phyloP scores from a whole-genome alignment of 1,140 invertebrate genomes.

The Zaprionus ghesquierei region DNA sequence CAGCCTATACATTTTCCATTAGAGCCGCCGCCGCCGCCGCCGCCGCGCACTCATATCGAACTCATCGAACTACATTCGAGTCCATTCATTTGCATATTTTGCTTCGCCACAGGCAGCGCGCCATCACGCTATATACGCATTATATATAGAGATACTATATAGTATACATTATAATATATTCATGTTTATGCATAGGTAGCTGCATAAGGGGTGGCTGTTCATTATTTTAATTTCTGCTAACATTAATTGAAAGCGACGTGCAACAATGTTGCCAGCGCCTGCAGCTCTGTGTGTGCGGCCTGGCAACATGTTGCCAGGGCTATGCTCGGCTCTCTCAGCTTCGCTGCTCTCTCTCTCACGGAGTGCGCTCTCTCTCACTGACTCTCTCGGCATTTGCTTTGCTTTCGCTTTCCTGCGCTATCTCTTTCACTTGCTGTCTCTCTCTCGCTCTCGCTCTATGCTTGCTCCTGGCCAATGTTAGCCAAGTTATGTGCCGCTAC shows the following conservation, averaged over 20 bases:
- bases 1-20: constrained; percentile 23
- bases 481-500: constrained; percentile 46
- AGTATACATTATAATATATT: constrained; percentile 11
- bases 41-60: constrained; percentile 19
- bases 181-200: constrained; percentile 25
- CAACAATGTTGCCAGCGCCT: constrained; percentile 41
- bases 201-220: constrained; percentile 42
- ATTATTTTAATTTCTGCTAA: constrained; percentile 77
- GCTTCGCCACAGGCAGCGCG: not conserved
- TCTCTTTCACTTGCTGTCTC: constrained; percentile 11
- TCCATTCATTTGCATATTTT: constrained; percentile 42
- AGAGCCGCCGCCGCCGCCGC: no score
- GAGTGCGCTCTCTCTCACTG: not conserved
- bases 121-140: no score
- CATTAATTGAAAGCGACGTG: constrained; percentile 56
- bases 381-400: not conserved
- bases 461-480: not conserved
- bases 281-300: not conserved
- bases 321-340: constrained; percentile 4
- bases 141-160: constrained; percentile 19
- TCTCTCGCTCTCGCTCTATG: constrained; percentile 5
- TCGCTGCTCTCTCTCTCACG: constrained; percentile 12
- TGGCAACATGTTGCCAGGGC: constrained; percentile 49
- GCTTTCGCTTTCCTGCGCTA: not conserved
- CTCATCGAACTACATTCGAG: constrained; percentile 40